Conservation (phyloP, 2,888 invertebrate genomes). For the Troilus luridus region DNA sequence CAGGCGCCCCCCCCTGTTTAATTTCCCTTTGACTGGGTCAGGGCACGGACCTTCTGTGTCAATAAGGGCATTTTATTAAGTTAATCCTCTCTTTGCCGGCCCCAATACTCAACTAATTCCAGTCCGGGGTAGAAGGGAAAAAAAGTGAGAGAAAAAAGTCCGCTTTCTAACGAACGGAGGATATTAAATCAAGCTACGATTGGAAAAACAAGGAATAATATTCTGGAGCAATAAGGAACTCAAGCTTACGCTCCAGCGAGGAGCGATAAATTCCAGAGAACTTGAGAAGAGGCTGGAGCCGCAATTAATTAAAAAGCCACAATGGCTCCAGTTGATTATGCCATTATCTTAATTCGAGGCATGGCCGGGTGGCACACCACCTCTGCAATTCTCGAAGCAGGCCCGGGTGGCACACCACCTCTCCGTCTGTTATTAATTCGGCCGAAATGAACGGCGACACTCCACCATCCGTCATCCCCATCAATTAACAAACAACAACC, state of each 20-base stretch:
- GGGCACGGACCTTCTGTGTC: slow-evolving; percentile 49
- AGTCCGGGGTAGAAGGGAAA: not conserved
- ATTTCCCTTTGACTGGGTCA: slow-evolving; percentile 59
- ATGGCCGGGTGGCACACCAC: not conserved
- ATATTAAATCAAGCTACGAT: slow-evolving; percentile 45
- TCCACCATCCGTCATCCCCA: slow-evolving; percentile 55
- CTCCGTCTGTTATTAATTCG: slow-evolving; percentile 16
- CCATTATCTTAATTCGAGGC: slow-evolving; percentile 61
- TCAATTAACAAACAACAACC: slow-evolving; percentile 58
- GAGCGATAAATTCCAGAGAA: slow-evolving; percentile 10
- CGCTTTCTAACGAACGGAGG: slow-evolving; percentile 45
- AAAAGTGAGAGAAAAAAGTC: slow-evolving; percentile 52
- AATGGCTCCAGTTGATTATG: slow-evolving; percentile 60
- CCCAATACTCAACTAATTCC: slow-evolving; percentile 36
- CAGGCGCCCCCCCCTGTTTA: slow-evolving; percentile 50
- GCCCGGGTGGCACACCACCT: not conserved
- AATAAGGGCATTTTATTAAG: slow-evolving; percentile 58
- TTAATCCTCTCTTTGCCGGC: slow-evolving; percentile 51
- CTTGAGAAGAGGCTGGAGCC: slow-evolving; percentile 33
- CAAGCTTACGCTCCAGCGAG: not conserved
- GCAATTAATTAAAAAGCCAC: slow-evolving; percentile 61
- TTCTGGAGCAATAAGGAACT: slow-evolving; percentile 8
- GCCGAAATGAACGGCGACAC: slow-evolving; percentile 26
- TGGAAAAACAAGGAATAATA: slow-evolving; percentile 26
- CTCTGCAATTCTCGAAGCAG: not conserved